Conservation (phyloP, 2,113 vertebrate genomes). For the Ptilorrhoa leucosticta region DNA sequence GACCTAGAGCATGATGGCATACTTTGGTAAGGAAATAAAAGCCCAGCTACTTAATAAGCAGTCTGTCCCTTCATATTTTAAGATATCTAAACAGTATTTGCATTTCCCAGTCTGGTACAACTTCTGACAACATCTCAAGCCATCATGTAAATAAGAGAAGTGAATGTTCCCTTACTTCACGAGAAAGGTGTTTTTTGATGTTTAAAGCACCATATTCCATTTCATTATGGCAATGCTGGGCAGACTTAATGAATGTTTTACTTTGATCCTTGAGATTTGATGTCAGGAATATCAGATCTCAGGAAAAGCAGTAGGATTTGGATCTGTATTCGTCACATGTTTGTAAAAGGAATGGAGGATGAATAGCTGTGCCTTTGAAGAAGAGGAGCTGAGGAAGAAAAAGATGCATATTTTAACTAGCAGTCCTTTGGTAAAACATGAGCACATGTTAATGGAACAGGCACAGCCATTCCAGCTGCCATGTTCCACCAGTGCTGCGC, state of each 20-base stretch:
- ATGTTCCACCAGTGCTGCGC: background rate
- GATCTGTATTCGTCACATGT: slow-evolving; percentile 47
- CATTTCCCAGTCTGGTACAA: background rate
- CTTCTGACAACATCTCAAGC: background rate
- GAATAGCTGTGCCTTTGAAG: slow-evolving; percentile 41
- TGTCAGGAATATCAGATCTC: slow-evolving; percentile 22
- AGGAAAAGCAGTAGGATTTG: background rate
- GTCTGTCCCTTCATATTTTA: slow-evolving; percentile 27
- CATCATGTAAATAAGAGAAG: background rate
- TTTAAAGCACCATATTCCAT: slow-evolving; percentile 30
- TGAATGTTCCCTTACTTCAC: background rate
- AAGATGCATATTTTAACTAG: slow-evolving; percentile 16
- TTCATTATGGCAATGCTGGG: slow-evolving; percentile 24
- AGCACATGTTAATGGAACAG: background rate
- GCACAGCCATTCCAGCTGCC: background rate
- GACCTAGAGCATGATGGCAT: slow-evolving; percentile 22
- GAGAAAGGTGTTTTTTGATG: slow-evolving; percentile 10
- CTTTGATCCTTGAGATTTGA: slow-evolving; percentile 52
- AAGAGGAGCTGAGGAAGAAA: background rate
- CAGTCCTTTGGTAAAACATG: background rate
- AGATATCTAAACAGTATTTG: slow-evolving; percentile 22
- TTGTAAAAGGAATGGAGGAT: slow-evolving; percentile 52
- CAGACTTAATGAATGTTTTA: slow-evolving; percentile 50
- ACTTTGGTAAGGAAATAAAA: slow-evolving; percentile 51
- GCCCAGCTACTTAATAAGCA: background rate